Percentiles rank a stretch among this genome's conserved stretches.
phyloP scores from a whole-genome alignment of 2,888 invertebrate genomes.

The Julus scandinavius region DNA sequence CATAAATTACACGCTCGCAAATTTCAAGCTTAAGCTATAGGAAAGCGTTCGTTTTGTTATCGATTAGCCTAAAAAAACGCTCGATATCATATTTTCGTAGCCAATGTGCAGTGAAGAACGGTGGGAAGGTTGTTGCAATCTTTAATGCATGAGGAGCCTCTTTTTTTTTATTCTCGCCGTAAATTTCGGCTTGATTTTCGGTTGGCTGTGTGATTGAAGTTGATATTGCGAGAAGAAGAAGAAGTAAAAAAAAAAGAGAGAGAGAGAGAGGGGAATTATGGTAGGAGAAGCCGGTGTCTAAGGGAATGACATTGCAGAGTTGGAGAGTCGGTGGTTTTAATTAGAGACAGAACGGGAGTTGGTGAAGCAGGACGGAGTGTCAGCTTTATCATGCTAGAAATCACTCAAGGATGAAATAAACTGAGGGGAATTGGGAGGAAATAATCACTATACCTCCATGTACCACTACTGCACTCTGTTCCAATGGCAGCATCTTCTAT shows the following conservation, averaged over 20 bases:
- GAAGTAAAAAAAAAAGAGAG: conserved; percentile 29
- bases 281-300: neutral
- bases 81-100: conserved; percentile 19
- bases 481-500: conserved; percentile 28
- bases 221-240: conserved; percentile 41
- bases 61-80: conserved; percentile 17
- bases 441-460: conserved; percentile 47
- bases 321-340: conserved; percentile 54
- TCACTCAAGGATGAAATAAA: conserved; percentile 56
- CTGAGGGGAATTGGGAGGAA: conserved; percentile 47
- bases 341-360: conserved; percentile 54
- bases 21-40: neutral
- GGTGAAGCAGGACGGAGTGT: conserved; percentile 54
- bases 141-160: conserved; percentile 41
- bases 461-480: neutral
- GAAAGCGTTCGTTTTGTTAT: neutral
- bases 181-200: conserved; percentile 45
- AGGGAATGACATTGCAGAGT: conserved; percentile 49
- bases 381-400: conserved; percentile 55
- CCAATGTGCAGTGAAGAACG: conserved; percentile 5
- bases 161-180: conserved; percentile 31
- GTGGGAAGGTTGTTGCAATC: conserved; percentile 31
- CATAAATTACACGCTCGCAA: conserved; percentile 12
- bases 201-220: conserved; percentile 43
- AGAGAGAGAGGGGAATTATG: neutral